Base-by-base conservation (phyloP, 2,888 invertebrate genomes). In the Boloria euphrosyne region DNA sequence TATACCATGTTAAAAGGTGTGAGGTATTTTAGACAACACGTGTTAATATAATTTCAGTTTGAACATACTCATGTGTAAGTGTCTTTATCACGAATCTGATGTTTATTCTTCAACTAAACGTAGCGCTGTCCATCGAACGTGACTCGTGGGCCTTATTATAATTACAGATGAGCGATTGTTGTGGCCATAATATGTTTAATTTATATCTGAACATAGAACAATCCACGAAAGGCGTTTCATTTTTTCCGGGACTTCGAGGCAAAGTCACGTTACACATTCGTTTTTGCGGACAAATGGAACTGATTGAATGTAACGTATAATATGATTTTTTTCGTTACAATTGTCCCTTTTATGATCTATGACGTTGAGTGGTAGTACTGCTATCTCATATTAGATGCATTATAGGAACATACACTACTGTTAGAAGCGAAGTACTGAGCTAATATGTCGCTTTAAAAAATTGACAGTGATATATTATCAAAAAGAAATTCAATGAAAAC, bases 161-260 rank as follows among this genome's bases (percentile, higher is more conserved):
- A 90, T 91, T 86, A 89, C 90, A 90, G 85, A 90, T 90, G 80
- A 86, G 87, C 86, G 87, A 89, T 90, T 89, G 90, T 90, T 89
- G 85, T 80, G 83, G 78, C 80, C 84, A 83, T 86, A 84, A 87
- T 84, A 90, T 90, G 87, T 86, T 88, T 90, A 87, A 90, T 90
- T 87, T 89, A 91, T 90, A 84, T 83, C 86, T 78, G 80, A 82
- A 82, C 82, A 79, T 74, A 80, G 80, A 82, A 83, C 81, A 81
- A 80, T 80, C 79, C 75, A 66, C 73, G 75, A 79, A 79, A 79
- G 73, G 78, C 74, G 78, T 77, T 76, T 82, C 70, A 66, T 82
- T 88, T 86, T 88, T 84, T 79, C 73, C 71, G 62, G 64, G 63
- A 55, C 73, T 72, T 77, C 75, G 77, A 79, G 76, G 78, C 79